These are phyloP conservation scores for Oncorhynchus clarkii DNA, from an alignment of 2,113 vertebrate species.

Conservation along the genomic window DNA sequence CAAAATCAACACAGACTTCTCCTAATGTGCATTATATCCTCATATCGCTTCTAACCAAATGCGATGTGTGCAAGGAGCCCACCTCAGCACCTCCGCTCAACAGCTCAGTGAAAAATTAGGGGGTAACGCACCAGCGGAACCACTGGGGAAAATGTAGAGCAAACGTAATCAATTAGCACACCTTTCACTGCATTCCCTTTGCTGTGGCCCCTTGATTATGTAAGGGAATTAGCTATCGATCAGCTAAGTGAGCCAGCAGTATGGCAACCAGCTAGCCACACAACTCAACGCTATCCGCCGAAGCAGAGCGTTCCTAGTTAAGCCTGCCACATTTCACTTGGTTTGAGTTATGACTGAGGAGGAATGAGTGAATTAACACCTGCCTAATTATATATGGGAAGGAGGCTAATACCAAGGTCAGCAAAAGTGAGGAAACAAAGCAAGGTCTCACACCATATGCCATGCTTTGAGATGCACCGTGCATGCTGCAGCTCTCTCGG, in stretches of 20 bases:
- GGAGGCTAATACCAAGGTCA: conserved; percentile 52
- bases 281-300: neutral
- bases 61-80: conserved; percentile 46
- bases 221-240: conserved; percentile 77
- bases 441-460: conserved; percentile 55
- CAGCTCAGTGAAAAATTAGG: conserved; percentile 63
- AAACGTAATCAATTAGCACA: conserved; percentile 70
- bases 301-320: conserved; percentile 20
- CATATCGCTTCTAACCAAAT: conserved; percentile 34
- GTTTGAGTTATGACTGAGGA: conserved; percentile 31
- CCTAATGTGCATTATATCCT: conserved; percentile 29
- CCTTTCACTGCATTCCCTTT: conserved; percentile 54
- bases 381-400: conserved; percentile 49
- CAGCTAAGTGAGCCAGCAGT: conserved; percentile 67
- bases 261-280: conserved; percentile 32
- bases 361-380: conserved; percentile 34
- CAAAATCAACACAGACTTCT: neutral
- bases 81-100: conserved; percentile 56
- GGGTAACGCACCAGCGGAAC: conserved; percentile 36
- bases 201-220: conserved; percentile 68
- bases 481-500: conserved; percentile 3
- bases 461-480: conserved; percentile 23
- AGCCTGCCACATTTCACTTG: conserved; percentile 36
- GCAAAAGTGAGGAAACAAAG: conserved; percentile 43
- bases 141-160: conserved; percentile 60